Evolutionary conservation across 2,113 vertebrate genomes (phyloP), one percentile per base, ranked within the genome.

Genomic region (Heliornis fulica): DNA sequence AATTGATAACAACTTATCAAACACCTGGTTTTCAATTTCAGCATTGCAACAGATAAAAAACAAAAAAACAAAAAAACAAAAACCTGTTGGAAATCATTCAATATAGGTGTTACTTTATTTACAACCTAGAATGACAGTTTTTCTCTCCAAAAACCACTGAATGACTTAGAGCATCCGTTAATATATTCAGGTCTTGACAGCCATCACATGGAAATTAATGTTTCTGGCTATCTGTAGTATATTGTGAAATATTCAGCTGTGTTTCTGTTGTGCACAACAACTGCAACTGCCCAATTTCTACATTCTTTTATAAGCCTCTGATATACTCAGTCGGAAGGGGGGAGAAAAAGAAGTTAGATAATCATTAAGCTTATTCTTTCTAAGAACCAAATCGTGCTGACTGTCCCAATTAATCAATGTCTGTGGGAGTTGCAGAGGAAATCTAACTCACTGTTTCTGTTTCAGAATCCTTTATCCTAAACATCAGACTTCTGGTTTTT

Each of bases 361-460:
- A 97, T 93, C 83, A 98, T 97, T 97, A 93, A 95, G 96, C 84
- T 97, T 93, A 90, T 93, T 71, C 76, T 87, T 71, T 94, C 89
- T 32, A 93, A 87, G 84, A 94, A 89, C 94, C 94, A 95, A 96
- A 94, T 80, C 96, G 90, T 60, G 80, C 85, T 96, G 93, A 93
- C 97, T 96, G 70, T 92, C 94, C 93, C 87, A 96, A 98, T 98
- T 97, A 98, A 98, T 98, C 98, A 98, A 93, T 69, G 97, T 98
- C 97, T 95, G 66, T 80, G 60, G 65, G 89, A 93, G 79, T 57
- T 28, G 57, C 93, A 96, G 93, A 97, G 92, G 79, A 96, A 96
- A 87, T 77, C 76, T 80, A 89, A 89, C 51, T 21, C 78, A n/a
- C 45, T 4, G 1, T 71, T 96, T 90, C 94, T 93, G 71, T 89